These are phyloP conservation scores for Adoxophyes honmai DNA, from an alignment of 1,140 invertebrate genomes.

Conservation along the genomic window DNA sequence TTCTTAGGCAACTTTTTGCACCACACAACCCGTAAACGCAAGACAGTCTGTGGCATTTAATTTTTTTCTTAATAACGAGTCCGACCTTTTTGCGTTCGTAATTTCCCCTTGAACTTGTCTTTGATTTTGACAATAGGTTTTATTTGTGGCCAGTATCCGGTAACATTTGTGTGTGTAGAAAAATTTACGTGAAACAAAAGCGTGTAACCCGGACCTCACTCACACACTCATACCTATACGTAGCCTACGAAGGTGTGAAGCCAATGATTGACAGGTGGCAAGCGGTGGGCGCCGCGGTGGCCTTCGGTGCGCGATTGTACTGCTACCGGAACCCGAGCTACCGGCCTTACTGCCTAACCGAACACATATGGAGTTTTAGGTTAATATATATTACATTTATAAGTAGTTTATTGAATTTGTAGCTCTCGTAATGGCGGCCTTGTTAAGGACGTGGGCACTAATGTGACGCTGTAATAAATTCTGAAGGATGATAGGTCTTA, in stretches of 20 bases:
- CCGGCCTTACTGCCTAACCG: constrained; percentile 3
- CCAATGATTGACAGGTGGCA: constrained; percentile 26
- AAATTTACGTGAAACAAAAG: constrained; percentile 5
- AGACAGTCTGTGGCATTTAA: not conserved
- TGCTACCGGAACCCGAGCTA: constrained; percentile 28
- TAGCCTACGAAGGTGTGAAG: constrained; percentile 14
- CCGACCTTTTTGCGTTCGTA: not conserved
- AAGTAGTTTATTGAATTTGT: not conserved
- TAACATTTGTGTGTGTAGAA: too few species aligned
- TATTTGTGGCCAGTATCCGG: too few species aligned
- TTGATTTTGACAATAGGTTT: too few species aligned
- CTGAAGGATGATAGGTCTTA: too few species aligned
- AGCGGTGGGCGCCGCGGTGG: constrained; percentile 20
- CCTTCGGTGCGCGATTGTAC: constrained; percentile 26
- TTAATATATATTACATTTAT: not conserved
- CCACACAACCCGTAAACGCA: not conserved
- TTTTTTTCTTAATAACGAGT: not conserved
- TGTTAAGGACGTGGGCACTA: too few species aligned
- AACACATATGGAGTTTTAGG: not conserved
- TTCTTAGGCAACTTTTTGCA: constrained; percentile 8
- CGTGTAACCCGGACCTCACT: constrained; percentile 2
- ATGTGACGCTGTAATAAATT: too few species aligned
- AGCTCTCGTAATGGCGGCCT: too few species aligned
- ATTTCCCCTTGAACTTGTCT: too few species aligned
- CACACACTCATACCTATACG: not conserved